phyloP scores from a whole-genome alignment of 2,113 vertebrate genomes.

The Zosterops hypoxanthus region DNA sequence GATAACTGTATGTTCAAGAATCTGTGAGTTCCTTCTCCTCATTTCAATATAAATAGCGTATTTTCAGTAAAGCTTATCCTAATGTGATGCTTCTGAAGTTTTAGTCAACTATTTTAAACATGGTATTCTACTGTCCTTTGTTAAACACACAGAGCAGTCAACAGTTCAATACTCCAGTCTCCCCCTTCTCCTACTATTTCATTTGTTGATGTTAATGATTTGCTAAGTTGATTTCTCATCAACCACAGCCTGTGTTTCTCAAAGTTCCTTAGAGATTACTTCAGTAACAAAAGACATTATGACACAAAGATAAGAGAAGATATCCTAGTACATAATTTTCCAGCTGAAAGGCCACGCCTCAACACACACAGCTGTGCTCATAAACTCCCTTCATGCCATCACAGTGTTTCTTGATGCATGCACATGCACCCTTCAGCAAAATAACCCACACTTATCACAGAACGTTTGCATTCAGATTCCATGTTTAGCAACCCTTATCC shows the following conservation, averaged over 20 bases:
- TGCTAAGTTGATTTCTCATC: not conserved
- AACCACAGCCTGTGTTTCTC: not conserved
- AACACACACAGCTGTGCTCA: not conserved
- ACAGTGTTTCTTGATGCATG: accelerated
- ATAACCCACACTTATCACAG: not conserved
- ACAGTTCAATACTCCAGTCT: not conserved
- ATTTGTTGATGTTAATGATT: slow-evolving; percentile 32
- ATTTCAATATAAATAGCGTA: not conserved
- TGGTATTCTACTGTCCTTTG: not conserved
- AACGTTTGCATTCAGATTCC: not conserved
- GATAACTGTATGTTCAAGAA: not conserved
- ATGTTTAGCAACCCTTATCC: not conserved
- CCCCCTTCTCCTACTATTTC: not conserved
- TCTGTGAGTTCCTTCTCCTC: not conserved
- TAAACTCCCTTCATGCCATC: not conserved
- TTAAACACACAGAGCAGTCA: not conserved
- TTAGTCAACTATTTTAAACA: not conserved
- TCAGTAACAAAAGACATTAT: not conserved
- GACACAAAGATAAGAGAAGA: not conserved
- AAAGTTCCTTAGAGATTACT: not conserved
- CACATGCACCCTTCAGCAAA: not conserved
- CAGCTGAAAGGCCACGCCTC: slow-evolving; percentile 18
- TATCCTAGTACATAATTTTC: not conserved
- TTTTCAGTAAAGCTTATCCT: not conserved
- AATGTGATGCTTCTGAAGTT: not conserved